Evolutionary conservation across 2,797 vertebrate genomes (phyloP).

Genomic region (Scomberomorus guttatus): DNA sequence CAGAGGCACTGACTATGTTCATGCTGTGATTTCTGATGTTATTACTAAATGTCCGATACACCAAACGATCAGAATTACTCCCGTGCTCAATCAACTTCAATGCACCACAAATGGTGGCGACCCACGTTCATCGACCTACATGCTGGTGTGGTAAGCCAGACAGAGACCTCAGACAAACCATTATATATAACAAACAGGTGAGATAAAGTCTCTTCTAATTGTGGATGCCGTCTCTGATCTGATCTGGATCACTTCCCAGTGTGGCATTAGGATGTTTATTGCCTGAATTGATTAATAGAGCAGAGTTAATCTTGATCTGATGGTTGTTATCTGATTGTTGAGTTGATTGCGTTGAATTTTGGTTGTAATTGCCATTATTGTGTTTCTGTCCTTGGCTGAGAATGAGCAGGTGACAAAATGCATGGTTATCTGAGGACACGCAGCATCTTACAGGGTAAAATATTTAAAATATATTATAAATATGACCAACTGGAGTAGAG

Average conservation of each 20-base stretch:
- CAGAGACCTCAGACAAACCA: background rate
- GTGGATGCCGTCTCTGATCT: constrained; percentile 10
- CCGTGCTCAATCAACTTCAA: background rate
- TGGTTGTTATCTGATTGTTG: constrained; percentile 3
- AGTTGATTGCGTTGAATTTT: constrained; percentile 4
- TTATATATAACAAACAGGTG: background rate
- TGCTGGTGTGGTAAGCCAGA: background rate
- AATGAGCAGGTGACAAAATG: background rate
- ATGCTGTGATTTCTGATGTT: background rate
- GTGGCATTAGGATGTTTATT: background rate
- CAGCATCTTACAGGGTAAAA: background rate
- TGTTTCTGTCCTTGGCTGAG: background rate
- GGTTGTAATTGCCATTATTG: background rate
- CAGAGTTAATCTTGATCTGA: constrained; percentile 14
- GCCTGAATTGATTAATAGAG: constrained; percentile 14
- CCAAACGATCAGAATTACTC: background rate
- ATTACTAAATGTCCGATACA: background rate
- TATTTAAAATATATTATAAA: constrained; percentile 6
- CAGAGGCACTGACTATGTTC: background rate
- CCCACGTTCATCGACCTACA: background rate
- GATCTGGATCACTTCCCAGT: background rate
- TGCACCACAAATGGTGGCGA: background rate
- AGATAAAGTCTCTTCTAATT: background rate
- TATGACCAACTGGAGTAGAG: constrained; percentile 10
- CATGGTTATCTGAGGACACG: background rate